These are phyloP conservation scores for Meloidogyne chitwoodi DNA, from an alignment of 1,140 invertebrate species.

Conservation along the genomic window DNA sequence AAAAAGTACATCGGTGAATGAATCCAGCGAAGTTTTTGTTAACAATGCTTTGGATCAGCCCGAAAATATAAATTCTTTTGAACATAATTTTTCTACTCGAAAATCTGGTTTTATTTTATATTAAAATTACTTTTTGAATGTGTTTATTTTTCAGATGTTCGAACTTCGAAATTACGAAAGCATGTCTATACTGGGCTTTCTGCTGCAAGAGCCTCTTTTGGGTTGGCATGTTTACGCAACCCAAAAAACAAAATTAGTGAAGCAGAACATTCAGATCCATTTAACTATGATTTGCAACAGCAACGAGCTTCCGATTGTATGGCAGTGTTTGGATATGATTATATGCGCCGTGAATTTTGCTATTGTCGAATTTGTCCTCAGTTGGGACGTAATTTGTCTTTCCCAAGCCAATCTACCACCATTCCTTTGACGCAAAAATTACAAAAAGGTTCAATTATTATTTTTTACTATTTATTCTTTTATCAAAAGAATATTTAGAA, in stretches of 20 bases:
- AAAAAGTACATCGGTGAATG: background rate
- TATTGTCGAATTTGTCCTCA: conserved; percentile 37
- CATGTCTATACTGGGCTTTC: conserved; percentile 25
- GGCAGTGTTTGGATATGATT: conserved; percentile 39
- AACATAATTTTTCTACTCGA: background rate
- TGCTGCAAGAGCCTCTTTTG: conserved; percentile 35
- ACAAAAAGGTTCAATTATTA: background rate
- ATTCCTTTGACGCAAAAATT: background rate
- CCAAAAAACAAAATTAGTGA: background rate
- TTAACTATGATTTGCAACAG: background rate
- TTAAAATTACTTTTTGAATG: background rate
- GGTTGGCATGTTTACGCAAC: conserved; percentile 32
- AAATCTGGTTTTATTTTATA: background rate
- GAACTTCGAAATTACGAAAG: conserved; percentile 10
- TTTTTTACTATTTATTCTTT: background rate
- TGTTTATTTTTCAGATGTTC: conserved; percentile 11
- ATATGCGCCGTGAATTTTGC: conserved; percentile 33
- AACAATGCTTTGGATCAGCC: background rate
- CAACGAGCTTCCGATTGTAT: background rate
- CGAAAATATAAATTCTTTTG: background rate
- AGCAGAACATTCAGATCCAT: background rate
- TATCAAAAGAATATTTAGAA: background rate
- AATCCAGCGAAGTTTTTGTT: background rate
- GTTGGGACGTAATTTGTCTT: background rate
- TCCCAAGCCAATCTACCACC: background rate